Evolutionary conservation across 2,888 invertebrate genomes (phyloP), one percentile per base, ranked within the genome.

Genomic region (Limulus polyphemus): DNA sequence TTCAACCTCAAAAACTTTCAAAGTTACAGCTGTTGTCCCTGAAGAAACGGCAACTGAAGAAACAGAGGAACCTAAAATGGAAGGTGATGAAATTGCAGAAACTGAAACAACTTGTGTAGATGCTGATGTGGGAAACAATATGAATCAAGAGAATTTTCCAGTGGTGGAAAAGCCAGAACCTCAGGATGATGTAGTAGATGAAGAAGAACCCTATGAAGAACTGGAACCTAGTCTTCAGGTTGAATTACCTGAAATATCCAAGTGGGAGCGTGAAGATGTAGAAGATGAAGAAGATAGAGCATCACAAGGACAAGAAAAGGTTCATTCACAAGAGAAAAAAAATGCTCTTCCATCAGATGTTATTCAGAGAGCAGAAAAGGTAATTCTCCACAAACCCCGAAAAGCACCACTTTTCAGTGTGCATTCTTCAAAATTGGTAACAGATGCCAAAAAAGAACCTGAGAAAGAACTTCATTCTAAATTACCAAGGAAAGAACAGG

Each of bases 331-430:
- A 47, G 57, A 61, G 46, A 82, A 81, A 69, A 82, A 82, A 70
- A 78, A 80, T 10, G 84, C 86, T 52, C 79, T 84, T 1, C 90
- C 91, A 1, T 87, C 86, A 17, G 91, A 91, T 76, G 90, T 93
- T 7, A 79, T 93, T 58, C 91, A 92, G 74, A 81, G 90, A 69
- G 92, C 93, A 1, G 92, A 93, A 78, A 91, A 92, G 75, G 91
- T 88, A 0, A 87, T 93, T 70, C 89, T 92, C 75, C 88, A 91
- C 54, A 90, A 92, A 76, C 88, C 88, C 0, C 87, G 88, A 55
- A 88, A 86, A 72, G 87, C 89, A 0, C 83, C 70, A 14, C 14
- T 54, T n/a, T 17, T 32, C 14, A 13, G n/a, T 51, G 17, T 17
- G 14, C 9, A 54, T 54, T 54, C 54, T 32, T n/a, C 32, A 32